Percentiles rank a stretch among this genome's conserved stretches.
phyloP scores from a whole-genome alignment of 1,140 invertebrate species.

The Anadara kagoshimensis region DNA sequence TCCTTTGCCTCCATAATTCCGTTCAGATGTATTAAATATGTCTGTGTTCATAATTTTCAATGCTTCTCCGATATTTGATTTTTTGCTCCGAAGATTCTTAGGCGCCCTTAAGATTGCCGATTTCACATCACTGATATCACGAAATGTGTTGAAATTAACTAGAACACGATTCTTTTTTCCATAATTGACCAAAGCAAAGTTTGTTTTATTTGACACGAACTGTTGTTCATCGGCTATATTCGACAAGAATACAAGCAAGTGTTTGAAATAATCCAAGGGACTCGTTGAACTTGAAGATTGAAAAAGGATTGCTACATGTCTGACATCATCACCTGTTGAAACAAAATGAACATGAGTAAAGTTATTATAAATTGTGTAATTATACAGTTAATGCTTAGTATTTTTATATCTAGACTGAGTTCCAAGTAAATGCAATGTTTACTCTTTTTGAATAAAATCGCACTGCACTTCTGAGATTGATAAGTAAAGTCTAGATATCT shows the following conservation, averaged over 20 bases:
- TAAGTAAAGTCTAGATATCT: too few species aligned
- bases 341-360: too few species aligned
- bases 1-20: too few species aligned
- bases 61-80: not conserved
- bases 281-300: slow-evolving; percentile 15
- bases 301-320: slow-evolving; percentile 24
- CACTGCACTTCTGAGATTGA: too few species aligned
- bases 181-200: slow-evolving; percentile 22
- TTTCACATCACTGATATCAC: not conserved
- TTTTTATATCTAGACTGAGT: too few species aligned
- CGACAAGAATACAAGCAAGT: slow-evolving; percentile 9
- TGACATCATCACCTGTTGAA: not conserved
- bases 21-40: too few species aligned
- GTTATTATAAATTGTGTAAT: too few species aligned
- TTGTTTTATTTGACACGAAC: not conserved
- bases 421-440: too few species aligned
- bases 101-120: slow-evolving; percentile 2
- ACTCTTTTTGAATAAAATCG: too few species aligned
- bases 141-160: slow-evolving; percentile 5
- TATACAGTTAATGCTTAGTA: too few species aligned
- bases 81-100: slow-evolving; percentile 18
- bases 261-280: slow-evolving; percentile 10
- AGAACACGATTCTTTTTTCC: slow-evolving; percentile 7
- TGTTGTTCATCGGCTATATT: slow-evolving; percentile 7
- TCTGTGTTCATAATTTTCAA: not conserved